These are phyloP conservation scores for Dicranocentrus wangi DNA, from an alignment of 2,888 invertebrate genomes.

Conservation along the genomic window DNA sequence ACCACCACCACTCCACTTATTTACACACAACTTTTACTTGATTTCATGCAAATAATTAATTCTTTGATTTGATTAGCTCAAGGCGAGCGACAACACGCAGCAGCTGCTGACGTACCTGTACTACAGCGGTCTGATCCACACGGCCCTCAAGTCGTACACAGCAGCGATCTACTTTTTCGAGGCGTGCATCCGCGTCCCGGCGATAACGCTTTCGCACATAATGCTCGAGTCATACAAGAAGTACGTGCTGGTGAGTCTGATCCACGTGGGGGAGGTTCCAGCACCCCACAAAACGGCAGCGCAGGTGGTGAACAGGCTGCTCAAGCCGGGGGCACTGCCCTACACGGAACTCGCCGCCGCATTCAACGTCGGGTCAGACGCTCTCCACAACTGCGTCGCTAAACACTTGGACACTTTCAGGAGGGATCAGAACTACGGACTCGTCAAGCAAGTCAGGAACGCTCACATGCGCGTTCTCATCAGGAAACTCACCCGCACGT, in stretches of 20 bases:
- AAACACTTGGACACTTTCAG: constrained; percentile 80
- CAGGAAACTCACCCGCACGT: constrained; percentile 95
- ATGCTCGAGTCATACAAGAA: constrained; percentile 99
- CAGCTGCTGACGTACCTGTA: constrained; percentile 94
- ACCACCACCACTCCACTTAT: not conserved
- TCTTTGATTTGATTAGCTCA: constrained; percentile 74
- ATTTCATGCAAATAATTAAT: not conserved
- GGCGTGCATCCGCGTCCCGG: constrained; percentile 95
- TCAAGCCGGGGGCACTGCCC: constrained; percentile 75
- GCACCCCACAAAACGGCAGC: constrained; percentile 64
- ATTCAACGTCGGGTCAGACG: constrained; percentile 82
- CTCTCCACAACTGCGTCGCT: constrained; percentile 79
- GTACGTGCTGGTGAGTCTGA: constrained; percentile 92
- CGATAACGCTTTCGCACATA: constrained; percentile 94
- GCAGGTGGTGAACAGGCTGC: constrained; percentile 67
- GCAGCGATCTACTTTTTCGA: constrained; percentile 96
- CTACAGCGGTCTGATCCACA: constrained; percentile 98
- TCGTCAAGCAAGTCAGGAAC: constrained; percentile 84
- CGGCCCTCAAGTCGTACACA: constrained; percentile 93
- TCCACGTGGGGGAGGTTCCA: constrained; percentile 90
- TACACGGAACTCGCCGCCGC: constrained; percentile 91
- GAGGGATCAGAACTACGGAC: constrained; percentile 78
- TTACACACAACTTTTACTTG: not conserved
- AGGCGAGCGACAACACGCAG: constrained; percentile 23
- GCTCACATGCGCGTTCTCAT: constrained; percentile 97